These are phyloP conservation scores for Cinclus mexicanus DNA, from an alignment of 2,113 vertebrate species.

Conservation along the genomic window DNA sequence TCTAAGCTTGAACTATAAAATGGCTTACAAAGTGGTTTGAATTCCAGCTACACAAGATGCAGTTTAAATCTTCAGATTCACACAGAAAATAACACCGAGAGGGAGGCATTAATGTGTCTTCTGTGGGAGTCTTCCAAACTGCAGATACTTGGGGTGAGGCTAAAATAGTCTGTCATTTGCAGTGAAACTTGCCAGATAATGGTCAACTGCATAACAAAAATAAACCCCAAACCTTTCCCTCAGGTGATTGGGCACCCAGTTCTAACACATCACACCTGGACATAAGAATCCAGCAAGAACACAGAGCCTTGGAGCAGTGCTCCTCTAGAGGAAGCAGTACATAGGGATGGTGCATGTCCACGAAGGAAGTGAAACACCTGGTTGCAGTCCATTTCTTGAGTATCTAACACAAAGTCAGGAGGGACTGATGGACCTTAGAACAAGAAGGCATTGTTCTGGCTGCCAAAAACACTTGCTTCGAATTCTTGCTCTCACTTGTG, in stretches of 20 bases:
- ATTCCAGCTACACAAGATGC: neutral
- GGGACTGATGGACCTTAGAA: neutral
- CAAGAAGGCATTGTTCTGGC: neutral
- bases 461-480: neutral
- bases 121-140: neutral
- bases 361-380: neutral
- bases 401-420: fast-evolving
- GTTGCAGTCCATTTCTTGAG: neutral
- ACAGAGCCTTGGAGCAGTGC: neutral
- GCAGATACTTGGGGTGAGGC: neutral
- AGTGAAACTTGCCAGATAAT: neutral
- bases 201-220: neutral
- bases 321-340: neutral
- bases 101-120: neutral
- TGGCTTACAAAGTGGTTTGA: neutral
- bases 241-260: neutral
- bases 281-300: neutral
- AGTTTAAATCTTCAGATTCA: neutral
- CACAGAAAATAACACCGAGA: neutral
- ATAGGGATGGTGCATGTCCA: neutral
- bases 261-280: fast-evolving
- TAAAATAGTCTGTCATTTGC: neutral
- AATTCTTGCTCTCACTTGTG: neutral
- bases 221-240: neutral
- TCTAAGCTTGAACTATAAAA: neutral